Conservation (phyloP, 2,888 invertebrate genomes). For the Leptinotarsa juncta region DNA sequence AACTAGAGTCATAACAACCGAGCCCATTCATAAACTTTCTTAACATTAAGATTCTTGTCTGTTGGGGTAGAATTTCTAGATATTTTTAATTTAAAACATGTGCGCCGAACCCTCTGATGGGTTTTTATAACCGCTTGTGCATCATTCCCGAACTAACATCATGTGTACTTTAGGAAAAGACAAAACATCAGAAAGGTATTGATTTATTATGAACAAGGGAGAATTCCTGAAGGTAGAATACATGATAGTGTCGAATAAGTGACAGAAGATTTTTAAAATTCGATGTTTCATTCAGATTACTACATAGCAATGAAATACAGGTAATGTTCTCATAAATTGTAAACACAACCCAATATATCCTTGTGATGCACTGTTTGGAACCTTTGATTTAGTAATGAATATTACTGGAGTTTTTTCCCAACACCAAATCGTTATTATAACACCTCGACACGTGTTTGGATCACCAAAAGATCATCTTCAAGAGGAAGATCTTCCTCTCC, state of each 20-base stretch:
- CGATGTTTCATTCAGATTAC: too few species aligned
- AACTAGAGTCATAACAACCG: conserved; percentile 50
- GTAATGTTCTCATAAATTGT: too few species aligned
- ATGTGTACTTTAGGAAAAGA: background rate
- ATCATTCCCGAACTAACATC: background rate
- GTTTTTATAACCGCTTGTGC: conserved; percentile 9
- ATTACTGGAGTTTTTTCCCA: too few species aligned
- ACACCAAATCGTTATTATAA: too few species aligned
- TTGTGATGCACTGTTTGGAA: too few species aligned
- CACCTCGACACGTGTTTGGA: too few species aligned
- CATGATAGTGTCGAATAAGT: background rate
- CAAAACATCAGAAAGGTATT: conserved; percentile 1
- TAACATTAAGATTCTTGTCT: conserved; percentile 42
- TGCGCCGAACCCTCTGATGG: conserved; percentile 24
- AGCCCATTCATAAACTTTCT: conserved; percentile 46
- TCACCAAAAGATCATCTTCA: too few species aligned
- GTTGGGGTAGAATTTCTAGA: conserved; percentile 42
- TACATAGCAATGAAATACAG: too few species aligned
- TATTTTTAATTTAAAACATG: conserved; percentile 45
- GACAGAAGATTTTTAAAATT: background rate
- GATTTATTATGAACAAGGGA: background rate
- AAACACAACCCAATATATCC: too few species aligned
- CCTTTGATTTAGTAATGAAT: too few species aligned
- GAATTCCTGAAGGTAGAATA: background rate
- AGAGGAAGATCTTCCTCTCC: too few species aligned